Evolutionary conservation across 1,140 invertebrate genomes (phyloP), one percentile per base, ranked within the genome.

Genomic region (Lamellibrachia luymesi): DNA sequence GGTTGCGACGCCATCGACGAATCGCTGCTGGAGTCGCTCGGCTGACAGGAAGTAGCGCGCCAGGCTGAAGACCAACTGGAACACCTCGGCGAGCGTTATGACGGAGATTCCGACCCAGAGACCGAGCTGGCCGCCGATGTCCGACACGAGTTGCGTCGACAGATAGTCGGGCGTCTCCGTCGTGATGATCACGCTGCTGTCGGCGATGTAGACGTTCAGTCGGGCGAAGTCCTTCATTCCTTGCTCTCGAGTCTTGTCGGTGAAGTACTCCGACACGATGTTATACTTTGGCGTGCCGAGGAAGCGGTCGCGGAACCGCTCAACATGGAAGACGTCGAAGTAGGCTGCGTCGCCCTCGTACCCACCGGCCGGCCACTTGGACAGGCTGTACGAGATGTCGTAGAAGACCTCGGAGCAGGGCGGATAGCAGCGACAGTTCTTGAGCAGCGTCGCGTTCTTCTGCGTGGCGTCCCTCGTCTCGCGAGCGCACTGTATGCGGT

Each of bases 71-170:
- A 51, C 22, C n/a, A 93, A 91, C 38, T 93, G 91, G n/a, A 92
- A 91, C 91, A 93, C 64, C 64, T 93, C 93, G 50, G 93, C 51
- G 6, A 93, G 52, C 50, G 93, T 93, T 22, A 93, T 93, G 93
- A 93, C 56, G 51, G 93, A 93, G 10, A 93, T 93, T 0, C 93
- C 93, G 56, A 93, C 91, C 93, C 93, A 93, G 17, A 93, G 93
- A 5, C 93, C 93, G 51, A 93, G 93, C 93, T 93, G 93, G 5
- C 93, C 93, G 91, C 93, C 93, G 91, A 93, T 93, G 91, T 93
- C 93, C 22, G 91, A 92, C 22, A 93, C 93, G 51, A 93, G 93
- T 38, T 93, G 93, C 38, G 92, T 93, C 27, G 91, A 64, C n/a
- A 38, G 52, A 38, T 93, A 93, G n/a, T 93, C 93, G 27, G 93